phyloP scores from a whole-genome alignment of 2,888 invertebrate species.

The Matsumyia berberina region DNA sequence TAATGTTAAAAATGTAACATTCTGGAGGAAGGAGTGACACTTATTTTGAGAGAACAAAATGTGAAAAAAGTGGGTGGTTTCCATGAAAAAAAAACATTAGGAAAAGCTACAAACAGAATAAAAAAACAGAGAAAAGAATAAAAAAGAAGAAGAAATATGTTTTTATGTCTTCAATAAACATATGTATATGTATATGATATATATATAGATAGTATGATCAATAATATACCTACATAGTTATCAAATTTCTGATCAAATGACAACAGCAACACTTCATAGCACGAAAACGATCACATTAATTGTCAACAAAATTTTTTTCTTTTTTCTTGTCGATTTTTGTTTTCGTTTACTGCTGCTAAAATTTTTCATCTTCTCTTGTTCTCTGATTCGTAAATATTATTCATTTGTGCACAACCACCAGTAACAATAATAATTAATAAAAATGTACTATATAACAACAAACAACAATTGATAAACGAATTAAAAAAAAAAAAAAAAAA shows the following conservation, averaged over 20 bases:
- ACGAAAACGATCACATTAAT: conserved; percentile 77
- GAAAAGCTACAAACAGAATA: not conserved
- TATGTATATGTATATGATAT: conserved; percentile 41
- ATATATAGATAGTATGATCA: conserved; percentile 56
- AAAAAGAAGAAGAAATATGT: not conserved
- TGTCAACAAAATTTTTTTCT: conserved; percentile 73
- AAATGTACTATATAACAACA: conserved; percentile 36
- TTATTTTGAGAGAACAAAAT: no score
- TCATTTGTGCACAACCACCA: conserved; percentile 64
- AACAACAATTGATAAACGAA: conserved; percentile 17
- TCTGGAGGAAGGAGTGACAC: no score
- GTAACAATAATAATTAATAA: conserved; percentile 33
- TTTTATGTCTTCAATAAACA: conserved; percentile 7
- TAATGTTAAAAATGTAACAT: no score
- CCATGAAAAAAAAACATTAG: conserved; percentile 3
- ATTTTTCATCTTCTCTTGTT: conserved; percentile 76
- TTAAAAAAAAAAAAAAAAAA: conserved; percentile 8
- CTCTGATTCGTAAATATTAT: conserved; percentile 75
- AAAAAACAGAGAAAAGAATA: not conserved
- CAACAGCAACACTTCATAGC: conserved; percentile 77
- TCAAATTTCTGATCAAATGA: conserved; percentile 77
- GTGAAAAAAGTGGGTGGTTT: no score
- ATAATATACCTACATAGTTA: conserved; percentile 76
- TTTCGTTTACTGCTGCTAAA: conserved; percentile 75
- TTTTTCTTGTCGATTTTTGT: conserved; percentile 76